Evolutionary conservation across 1,140 invertebrate genomes (phyloP).

Genomic region (Plectrocnemia conspersa): DNA sequence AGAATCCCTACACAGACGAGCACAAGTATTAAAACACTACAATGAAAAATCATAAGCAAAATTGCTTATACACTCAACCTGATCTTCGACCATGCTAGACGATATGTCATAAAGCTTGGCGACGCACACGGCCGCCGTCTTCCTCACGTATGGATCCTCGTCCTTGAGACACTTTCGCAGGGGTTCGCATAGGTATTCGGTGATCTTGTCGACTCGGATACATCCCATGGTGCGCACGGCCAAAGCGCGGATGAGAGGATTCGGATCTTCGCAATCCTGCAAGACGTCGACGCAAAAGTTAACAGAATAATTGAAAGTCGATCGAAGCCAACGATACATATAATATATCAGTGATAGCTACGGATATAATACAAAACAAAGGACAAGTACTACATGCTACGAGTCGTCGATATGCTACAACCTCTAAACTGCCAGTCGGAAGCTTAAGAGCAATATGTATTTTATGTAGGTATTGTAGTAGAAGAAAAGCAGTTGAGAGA

Average conservation of each 20-base stretch:
- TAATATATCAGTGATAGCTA: too few species aligned
- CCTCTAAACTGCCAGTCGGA: too few species aligned
- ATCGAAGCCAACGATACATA: neutral
- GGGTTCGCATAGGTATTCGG: slow-evolving; percentile 98
- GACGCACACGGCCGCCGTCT: slow-evolving; percentile 99
- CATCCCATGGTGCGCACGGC: slow-evolving; percentile 99
- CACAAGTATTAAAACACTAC: neutral
- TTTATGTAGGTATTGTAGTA: too few species aligned
- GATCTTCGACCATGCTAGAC: slow-evolving; percentile 91
- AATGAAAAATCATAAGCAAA: neutral
- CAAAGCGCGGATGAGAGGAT: slow-evolving; percentile 95
- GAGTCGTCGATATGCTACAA: too few species aligned
- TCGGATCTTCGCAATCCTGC: slow-evolving; percentile 99
- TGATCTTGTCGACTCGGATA: slow-evolving; percentile 99
- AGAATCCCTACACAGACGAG: slow-evolving; percentile 74
- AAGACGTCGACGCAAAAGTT: slow-evolving; percentile 29
- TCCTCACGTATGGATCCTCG: slow-evolving; percentile 98
- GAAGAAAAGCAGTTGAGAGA: slow-evolving; percentile 10
- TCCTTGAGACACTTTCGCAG: slow-evolving; percentile 97
- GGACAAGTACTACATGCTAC: too few species aligned
- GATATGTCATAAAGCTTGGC: slow-evolving; percentile 99
- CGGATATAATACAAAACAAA: too few species aligned
- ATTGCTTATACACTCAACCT: slow-evolving; percentile 38
- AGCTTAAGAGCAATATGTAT: too few species aligned
- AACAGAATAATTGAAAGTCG: neutral